phyloP scores from a whole-genome alignment of 2,113 vertebrate species.

The Aegotheles bennettii region DNA sequence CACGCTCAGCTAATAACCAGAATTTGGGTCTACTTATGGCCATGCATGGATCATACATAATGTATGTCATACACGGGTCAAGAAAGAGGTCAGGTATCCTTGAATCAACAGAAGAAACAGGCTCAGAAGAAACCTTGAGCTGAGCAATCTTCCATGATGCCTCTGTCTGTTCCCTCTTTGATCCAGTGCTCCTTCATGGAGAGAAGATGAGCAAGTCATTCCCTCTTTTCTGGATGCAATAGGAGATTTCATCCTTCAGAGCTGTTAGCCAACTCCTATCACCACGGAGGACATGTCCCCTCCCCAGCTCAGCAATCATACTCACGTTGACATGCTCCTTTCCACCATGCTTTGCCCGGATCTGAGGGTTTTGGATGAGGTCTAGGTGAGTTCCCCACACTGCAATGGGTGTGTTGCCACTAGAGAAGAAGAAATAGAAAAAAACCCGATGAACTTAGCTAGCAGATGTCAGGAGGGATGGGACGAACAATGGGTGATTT shows the following conservation, averaged over 20 bases:
- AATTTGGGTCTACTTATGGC: neutral
- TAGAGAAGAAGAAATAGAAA: constrained; percentile 46
- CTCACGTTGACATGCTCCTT: constrained; percentile 93
- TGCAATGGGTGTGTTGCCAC: constrained; percentile 91
- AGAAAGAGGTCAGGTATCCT: neutral
- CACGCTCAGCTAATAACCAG: neutral
- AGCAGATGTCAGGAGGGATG: neutral
- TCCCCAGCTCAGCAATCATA: neutral
- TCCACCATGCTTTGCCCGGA: constrained; percentile 91
- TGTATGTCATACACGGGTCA: neutral
- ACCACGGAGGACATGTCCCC: rapidly evolving
- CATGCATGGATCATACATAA: neutral
- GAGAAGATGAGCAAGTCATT: neutral
- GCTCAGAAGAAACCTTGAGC: neutral
- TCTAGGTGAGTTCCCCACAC: constrained; percentile 96
- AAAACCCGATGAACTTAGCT: neutral
- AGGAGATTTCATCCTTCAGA: neutral
- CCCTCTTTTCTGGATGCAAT: neutral
- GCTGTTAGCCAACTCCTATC: neutral
- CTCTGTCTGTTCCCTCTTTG: neutral
- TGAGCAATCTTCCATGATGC: rapidly evolving
- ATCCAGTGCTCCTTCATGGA: neutral
- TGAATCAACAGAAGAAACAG: neutral
- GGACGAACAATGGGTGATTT: neutral
- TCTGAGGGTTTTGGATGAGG: constrained; percentile 95